phyloP scores from a whole-genome alignment of 2,888 invertebrate genomes.

The Quadriops clusia region DNA sequence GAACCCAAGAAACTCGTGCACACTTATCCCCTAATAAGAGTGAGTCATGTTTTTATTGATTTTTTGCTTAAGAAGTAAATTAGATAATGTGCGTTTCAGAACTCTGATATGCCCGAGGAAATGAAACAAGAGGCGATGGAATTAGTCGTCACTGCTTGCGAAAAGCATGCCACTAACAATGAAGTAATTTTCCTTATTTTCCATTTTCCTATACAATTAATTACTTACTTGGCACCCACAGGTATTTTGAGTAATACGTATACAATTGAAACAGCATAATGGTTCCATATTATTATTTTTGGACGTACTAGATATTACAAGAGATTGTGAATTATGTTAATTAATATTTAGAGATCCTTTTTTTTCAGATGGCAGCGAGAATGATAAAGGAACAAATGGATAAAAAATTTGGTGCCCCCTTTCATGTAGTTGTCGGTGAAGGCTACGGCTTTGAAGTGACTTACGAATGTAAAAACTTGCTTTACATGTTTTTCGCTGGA shows the following conservation, averaged over 20 bases:
- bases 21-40: slow-evolving; percentile 74
- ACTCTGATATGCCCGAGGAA: slow-evolving; percentile 89
- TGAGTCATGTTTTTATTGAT: slow-evolving; percentile 36
- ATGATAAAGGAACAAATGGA: slow-evolving; percentile 93
- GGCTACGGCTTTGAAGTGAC: slow-evolving; percentile 89
- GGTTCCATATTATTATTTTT: too few species aligned
- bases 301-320: too few species aligned
- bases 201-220: too few species aligned
- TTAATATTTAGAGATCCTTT: slow-evolving; percentile 1
- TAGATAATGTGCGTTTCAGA: slow-evolving; percentile 41
- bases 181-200: slow-evolving; percentile 48
- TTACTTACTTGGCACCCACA: too few species aligned
- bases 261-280: too few species aligned
- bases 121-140: slow-evolving; percentile 85
- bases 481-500: slow-evolving; percentile 85
- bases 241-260: too few species aligned
- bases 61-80: slow-evolving; percentile 9
- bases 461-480: slow-evolving; percentile 76
- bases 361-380: slow-evolving; percentile 65
- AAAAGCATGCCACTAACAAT: slow-evolving; percentile 79
- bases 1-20: slow-evolving; percentile 58
- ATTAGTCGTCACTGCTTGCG: slow-evolving; percentile 84
- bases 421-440: slow-evolving; percentile 94
- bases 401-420: slow-evolving; percentile 88
- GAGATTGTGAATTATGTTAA: too few species aligned